These are phyloP conservation scores for Xestoiulus laeticollis DNA, from an alignment of 2,888 invertebrate genomes.

Conservation along the genomic window DNA sequence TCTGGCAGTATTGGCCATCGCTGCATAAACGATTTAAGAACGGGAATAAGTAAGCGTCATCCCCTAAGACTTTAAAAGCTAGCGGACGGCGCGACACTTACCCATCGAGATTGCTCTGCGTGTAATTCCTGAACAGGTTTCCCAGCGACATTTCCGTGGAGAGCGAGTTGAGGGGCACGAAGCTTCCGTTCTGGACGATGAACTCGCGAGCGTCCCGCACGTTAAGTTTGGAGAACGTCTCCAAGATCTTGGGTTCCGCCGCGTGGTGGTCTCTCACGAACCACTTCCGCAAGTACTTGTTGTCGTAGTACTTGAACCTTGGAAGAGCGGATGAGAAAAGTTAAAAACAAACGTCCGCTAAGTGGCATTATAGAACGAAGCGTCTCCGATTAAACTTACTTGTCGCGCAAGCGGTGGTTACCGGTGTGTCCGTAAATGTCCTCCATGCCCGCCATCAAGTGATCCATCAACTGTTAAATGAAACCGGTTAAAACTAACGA, in stretches of 20 bases:
- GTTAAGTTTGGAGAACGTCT: conserved; percentile 91
- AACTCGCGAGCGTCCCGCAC: conserved; percentile 94
- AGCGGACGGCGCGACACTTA: background rate
- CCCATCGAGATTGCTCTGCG: conserved; percentile 62
- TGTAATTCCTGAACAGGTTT: conserved; percentile 88
- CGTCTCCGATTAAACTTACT: conserved; percentile 66
- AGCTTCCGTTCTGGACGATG: conserved; percentile 86
- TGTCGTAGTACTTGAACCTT: conserved; percentile 93
- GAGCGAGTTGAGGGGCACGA: conserved; percentile 67
- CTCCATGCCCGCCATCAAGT: conserved; percentile 96
- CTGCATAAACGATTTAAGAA: background rate
- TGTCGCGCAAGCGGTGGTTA: conserved; percentile 90
- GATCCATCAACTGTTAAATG: conserved; percentile 84
- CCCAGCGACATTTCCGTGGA: conserved; percentile 83
- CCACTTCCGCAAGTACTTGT: conserved; percentile 89
- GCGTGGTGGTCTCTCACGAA: conserved; percentile 86
- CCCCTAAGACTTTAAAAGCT: background rate
- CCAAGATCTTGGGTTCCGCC: conserved; percentile 90
- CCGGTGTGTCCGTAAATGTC: conserved; percentile 95
- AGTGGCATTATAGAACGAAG: background rate
- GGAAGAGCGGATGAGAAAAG: conserved; percentile 56
- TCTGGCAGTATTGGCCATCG: conserved; percentile 35
- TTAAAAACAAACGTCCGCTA: too few species aligned
- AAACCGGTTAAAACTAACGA: too few species aligned
- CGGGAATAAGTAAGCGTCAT: background rate